A percentile compares a stretch with the other conserved stretches of the same genome.
Conservation (phyloP, 2,797 vertebrate species). For the Lepilemur septentrionalis region DNA sequence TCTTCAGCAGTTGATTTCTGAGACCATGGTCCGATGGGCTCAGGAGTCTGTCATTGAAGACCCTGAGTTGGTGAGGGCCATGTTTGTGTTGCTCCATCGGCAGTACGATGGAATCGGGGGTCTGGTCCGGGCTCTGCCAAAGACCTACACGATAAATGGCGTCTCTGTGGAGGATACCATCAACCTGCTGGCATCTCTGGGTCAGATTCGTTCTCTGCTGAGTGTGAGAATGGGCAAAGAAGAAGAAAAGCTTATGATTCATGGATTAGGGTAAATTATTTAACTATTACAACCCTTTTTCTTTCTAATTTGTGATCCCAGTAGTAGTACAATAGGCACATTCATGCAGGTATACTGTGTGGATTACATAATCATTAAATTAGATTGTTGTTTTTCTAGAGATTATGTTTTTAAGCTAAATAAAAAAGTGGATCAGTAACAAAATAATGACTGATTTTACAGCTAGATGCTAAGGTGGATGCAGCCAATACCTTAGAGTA, state of each 20-base stretch:
- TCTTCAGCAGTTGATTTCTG: constrained; percentile 95
- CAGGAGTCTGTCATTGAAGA: constrained; percentile 97
- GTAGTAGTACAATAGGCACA: rapidly evolving
- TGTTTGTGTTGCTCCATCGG: constrained; percentile 95
- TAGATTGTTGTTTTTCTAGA: not conserved
- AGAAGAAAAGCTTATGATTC: constrained; percentile 98
- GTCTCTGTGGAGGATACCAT: constrained; percentile 97
- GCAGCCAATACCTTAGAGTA: not conserved
- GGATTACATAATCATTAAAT: not conserved
- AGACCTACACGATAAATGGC: constrained; percentile 96
- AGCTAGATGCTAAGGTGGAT: not conserved
- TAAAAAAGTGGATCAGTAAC: not conserved
- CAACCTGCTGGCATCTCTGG: constrained; percentile 93
- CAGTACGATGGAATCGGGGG: constrained; percentile 97
- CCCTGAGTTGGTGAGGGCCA: constrained; percentile 95
- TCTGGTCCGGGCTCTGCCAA: constrained; percentile 93
- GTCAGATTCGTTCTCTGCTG: constrained; percentile 95
- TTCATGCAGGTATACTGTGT: not conserved
- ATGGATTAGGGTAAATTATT: constrained; percentile 91
- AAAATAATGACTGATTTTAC: not conserved
- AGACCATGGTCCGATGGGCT: constrained; percentile 98
- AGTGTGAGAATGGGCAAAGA: constrained; percentile 97
- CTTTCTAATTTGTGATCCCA: not conserved
- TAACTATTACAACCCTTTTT: not conserved
- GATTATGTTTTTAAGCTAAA: not conserved